Evolutionary conservation across 2,888 invertebrate species (phyloP), one percentile per base, ranked within the genome.

Genomic region (Tridacna crocea): DNA sequence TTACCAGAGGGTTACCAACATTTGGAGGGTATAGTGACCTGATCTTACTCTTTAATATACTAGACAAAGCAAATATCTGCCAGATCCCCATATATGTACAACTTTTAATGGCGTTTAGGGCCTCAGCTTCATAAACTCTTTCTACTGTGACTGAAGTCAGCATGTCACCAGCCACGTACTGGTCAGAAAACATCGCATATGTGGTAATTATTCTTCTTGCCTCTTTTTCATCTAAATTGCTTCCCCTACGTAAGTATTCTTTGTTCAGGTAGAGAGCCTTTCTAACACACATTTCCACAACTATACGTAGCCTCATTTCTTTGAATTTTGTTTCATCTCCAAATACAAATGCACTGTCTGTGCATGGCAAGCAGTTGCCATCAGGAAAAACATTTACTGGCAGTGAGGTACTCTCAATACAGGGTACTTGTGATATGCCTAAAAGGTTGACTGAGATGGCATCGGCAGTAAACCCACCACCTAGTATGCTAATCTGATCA

Each of bases 321-420:
- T 17, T 48, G 46, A 63, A 61, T 17, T 72, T 36, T 6, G 74
- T 55, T 74, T 83, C 80, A 65, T 72, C 19, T 15, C 75, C 83
- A 77, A 72, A 80, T 0, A 26, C 68, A 22, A 83, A 22, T 13
- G 70, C 36, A 36, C 83, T 80, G 11, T 63, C 72, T 24, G 51
- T 47, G 24, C 83, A n/a, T 8, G 80, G 77, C 0, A 83, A 51
- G 51, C 83, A 80, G 55, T 83, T 78, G 1, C 83, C 80, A 60
- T 83, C 80, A 4, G 75, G 75, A 26, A 2, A 11, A 1, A 75
- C 70, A 8, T 3, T 47, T 11, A 68, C 65, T 19, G 78, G 68
- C 6, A 78, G 13, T 11, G 11, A 13, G 11, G 51, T 15, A 51
- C 12, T 13, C 51, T 13, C 11, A 13, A 13, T 11, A 13, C 15